Evolutionary conservation across 2,888 invertebrate species (phyloP).

Genomic region (Acronicta psi): DNA sequence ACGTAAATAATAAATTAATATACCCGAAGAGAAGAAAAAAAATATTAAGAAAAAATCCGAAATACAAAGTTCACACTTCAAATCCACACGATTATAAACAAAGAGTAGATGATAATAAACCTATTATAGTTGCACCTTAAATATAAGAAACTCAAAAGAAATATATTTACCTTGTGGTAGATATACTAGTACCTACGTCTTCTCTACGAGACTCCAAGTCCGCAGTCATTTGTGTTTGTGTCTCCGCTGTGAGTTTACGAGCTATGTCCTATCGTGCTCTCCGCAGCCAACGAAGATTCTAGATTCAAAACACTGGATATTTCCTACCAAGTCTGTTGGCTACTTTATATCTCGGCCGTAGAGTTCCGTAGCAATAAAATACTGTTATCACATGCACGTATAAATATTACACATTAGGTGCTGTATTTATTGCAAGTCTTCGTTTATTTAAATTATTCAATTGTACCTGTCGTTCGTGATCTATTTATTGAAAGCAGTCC

Average conservation of each 20-base stretch:
- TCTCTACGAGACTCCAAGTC: constrained; percentile 63
- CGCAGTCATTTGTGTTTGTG: constrained; percentile 79
- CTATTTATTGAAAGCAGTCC: no score
- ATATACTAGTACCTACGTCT: constrained; percentile 19
- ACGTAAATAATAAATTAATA: no score
- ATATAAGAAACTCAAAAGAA: constrained; percentile 9
- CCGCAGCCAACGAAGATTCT: constrained; percentile 79
- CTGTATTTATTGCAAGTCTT: constrained; percentile 23
- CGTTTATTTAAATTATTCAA: no score
- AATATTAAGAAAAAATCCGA: no score
- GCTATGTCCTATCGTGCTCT: constrained; percentile 82
- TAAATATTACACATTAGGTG: constrained; percentile 61
- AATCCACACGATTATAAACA: no score
- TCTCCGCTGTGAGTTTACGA: constrained; percentile 82
- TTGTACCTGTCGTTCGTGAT: no score
- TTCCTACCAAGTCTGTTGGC: constrained; percentile 66
- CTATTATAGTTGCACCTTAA: no score
- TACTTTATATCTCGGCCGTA: constrained; percentile 70
- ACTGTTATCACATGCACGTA: constrained; percentile 61
- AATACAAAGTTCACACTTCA: no score
- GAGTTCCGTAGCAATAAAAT: constrained; percentile 75
- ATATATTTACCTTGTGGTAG: no score
- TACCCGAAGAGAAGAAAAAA: no score
- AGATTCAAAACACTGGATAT: constrained; percentile 80
- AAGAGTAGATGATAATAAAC: no score